Conservation (phyloP, 2,888 invertebrate species). For the Trimorus sp. region DNA sequence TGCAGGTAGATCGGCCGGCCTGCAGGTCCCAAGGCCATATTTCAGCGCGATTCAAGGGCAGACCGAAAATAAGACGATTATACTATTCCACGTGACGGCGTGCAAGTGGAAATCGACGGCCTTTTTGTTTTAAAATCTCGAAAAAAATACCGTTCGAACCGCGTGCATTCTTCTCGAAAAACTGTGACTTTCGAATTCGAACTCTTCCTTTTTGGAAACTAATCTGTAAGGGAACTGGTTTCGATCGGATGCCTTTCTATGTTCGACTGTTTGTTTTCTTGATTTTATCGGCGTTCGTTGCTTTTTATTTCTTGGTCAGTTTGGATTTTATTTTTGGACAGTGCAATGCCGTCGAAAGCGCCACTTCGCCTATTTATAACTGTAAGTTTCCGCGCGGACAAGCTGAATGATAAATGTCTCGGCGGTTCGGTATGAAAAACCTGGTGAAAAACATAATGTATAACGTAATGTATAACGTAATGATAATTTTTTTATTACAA, state of each 20-base stretch:
- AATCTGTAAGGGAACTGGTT: too few species aligned
- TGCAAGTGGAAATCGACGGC: too few species aligned
- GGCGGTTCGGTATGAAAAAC: conserved; percentile 33
- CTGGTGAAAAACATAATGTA: conserved; percentile 46
- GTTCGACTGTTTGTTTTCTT: too few species aligned
- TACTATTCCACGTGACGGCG: conserved; percentile 4
- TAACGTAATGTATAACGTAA: conserved; percentile 63
- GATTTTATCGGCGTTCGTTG: too few species aligned
- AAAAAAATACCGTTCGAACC: too few species aligned
- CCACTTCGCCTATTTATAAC: not conserved
- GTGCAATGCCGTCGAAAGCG: too few species aligned
- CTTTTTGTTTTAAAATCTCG: not conserved
- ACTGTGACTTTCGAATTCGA: too few species aligned
- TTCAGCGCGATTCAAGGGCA: conserved; percentile 51
- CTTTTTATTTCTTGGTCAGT: too few species aligned
- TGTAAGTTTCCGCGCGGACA: conserved; percentile 34
- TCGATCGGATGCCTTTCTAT: too few species aligned
- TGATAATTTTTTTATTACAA: conserved; percentile 61
- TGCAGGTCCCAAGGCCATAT: conserved; percentile 64
- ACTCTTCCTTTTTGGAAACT: too few species aligned
- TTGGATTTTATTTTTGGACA: too few species aligned
- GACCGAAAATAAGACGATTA: conserved; percentile 49
- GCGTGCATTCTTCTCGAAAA: too few species aligned
- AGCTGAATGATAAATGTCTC: conserved; percentile 34
- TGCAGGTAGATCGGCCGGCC: conserved; percentile 58